Percentiles rank a stretch among this genome's conserved stretches.
Evolutionary conservation across 2,888 invertebrate genomes (phyloP).

Genomic region (Athalia cordata): DNA sequence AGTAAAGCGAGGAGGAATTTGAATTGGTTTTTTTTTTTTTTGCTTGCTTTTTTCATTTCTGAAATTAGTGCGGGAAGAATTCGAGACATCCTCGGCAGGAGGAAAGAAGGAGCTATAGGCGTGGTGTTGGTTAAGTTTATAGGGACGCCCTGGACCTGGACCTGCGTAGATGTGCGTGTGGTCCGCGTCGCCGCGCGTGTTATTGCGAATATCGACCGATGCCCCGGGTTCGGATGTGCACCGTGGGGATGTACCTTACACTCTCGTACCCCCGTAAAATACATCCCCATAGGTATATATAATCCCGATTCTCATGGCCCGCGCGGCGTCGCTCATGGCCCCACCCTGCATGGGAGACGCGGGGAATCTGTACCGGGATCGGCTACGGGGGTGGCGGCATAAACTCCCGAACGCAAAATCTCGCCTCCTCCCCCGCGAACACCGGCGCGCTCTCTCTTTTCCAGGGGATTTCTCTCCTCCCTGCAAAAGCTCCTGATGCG

Average conservation of each 20-base stretch:
- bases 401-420: conserved; percentile 16
- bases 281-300: too few relatives aligned
- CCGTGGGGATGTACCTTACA: not conserved
- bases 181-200: conserved; percentile 26
- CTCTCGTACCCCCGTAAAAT: too few relatives aligned
- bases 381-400: conserved; percentile 3
- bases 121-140: not conserved
- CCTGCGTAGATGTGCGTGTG: conserved; percentile 33
- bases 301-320: not conserved
- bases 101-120: too few relatives aligned
- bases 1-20: too few relatives aligned
- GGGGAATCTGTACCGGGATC: conserved; percentile 10
- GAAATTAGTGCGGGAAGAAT: too few relatives aligned
- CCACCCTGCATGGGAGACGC: conserved; percentile 4
- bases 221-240: conserved; percentile 6
- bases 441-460: not conserved
- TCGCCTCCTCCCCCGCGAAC: not conserved
- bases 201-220: conserved; percentile 42
- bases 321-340: not conserved
- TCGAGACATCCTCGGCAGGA: too few relatives aligned
- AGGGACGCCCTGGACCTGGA: not conserved
- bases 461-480: conserved; percentile 28
- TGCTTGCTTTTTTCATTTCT: too few relatives aligned
- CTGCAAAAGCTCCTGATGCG: conserved; percentile 2
- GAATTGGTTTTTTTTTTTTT: too few relatives aligned